A percentile compares a stretch with the other conserved stretches of the same genome.
These are phyloP conservation scores for Delia radicum DNA, from an alignment of 1,140 invertebrate genomes.

Conservation along the genomic window DNA sequence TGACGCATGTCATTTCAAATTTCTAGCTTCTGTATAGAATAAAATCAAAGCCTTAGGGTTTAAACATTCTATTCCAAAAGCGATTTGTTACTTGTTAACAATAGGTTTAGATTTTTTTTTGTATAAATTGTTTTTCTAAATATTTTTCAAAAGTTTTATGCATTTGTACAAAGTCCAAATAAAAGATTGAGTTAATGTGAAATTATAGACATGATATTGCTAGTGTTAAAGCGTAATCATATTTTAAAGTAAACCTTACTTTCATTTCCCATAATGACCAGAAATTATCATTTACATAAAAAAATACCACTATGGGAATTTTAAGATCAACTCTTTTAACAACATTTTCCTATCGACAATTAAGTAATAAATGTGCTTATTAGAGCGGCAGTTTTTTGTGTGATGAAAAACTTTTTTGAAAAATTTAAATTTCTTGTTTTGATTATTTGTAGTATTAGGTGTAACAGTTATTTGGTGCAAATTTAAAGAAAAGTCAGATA, in stretches of 20 bases:
- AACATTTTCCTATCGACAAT: neutral
- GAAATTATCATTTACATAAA: neutral
- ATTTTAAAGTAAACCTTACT: neutral
- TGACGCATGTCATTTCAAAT: neutral
- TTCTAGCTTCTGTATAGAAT: neutral
- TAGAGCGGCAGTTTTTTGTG: too few relatives aligned
- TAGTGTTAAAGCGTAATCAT: neutral
- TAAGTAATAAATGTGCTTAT: too few relatives aligned
- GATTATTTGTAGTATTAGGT: too few relatives aligned
- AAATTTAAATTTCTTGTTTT: too few relatives aligned
- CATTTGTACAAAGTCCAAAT: neutral
- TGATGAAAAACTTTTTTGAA: too few relatives aligned
- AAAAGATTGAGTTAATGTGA: neutral
- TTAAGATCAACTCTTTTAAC: neutral
- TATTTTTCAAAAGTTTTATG: neutral
- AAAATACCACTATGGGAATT: neutral
- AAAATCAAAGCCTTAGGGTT: neutral
- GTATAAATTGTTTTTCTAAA: neutral
- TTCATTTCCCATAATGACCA: neutral
- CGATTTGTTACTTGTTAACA: conserved; percentile 4
- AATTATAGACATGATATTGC: neutral
- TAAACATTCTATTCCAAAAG: neutral
- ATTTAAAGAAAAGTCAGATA: too few relatives aligned
- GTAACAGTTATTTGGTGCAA: too few relatives aligned
- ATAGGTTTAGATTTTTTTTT: neutral